Conservation (phyloP, 2,113 vertebrate genomes). For the Semnornis frantzii region DNA sequence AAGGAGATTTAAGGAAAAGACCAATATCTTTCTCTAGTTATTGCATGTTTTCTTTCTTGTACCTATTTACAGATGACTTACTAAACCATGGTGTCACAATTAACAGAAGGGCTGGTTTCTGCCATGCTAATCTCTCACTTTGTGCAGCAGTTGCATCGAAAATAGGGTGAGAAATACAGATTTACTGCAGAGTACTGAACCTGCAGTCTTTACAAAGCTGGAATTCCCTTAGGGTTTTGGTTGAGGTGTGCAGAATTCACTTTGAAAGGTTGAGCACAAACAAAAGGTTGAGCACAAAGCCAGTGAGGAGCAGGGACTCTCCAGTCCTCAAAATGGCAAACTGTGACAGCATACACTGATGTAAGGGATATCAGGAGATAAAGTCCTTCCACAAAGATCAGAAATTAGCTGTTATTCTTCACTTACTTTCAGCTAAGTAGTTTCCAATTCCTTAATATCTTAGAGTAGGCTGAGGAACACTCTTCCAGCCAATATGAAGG, state of each 20-base stretch:
- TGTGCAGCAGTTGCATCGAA: neutral
- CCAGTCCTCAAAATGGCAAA: neutral
- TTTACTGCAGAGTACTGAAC: neutral
- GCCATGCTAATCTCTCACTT: neutral
- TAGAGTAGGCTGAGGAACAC: neutral
- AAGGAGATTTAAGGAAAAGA: neutral
- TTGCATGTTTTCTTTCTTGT: neutral
- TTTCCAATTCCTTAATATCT: neutral
- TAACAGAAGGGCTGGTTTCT: neutral
- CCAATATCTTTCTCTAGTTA: neutral
- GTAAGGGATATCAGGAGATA: neutral
- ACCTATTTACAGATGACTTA: neutral
- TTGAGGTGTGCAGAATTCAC: neutral
- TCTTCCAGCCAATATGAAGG: neutral
- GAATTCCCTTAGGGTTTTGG: neutral
- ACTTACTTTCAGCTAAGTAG: neutral
- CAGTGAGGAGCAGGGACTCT: neutral
- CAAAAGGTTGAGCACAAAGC: neutral
- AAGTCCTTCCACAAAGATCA: neutral
- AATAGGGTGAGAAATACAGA: neutral
- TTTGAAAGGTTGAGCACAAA: neutral
- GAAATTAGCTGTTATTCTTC: neutral
- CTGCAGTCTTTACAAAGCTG: neutral
- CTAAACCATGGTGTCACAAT: neutral
- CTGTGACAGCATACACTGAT: neutral